Percentiles rank a stretch among this genome's conserved stretches.
phyloP scores from a whole-genome alignment of 2,888 invertebrate species.

The Cephus rjabovi region DNA sequence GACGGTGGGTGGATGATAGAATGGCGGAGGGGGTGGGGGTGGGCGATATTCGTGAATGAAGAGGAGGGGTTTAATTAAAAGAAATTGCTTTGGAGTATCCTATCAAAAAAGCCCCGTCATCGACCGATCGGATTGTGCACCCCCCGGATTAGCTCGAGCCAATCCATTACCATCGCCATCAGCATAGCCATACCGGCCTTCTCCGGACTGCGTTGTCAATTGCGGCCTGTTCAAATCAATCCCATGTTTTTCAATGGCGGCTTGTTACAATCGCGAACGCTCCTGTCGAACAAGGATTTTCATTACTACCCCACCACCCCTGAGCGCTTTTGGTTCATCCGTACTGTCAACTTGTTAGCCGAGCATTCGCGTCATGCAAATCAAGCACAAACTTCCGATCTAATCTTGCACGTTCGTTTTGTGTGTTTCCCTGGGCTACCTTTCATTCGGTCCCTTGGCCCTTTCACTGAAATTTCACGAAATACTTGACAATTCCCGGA shows the following conservation, averaged over 20 bases:
- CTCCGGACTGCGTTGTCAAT: not conserved
- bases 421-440: not conserved
- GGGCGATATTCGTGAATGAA: not conserved
- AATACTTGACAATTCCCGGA: not conserved
- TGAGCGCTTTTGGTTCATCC: not conserved
- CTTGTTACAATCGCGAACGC: not conserved
- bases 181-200: not conserved
- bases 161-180: slow-evolving; percentile 3
- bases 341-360: not conserved
- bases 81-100: slow-evolving; percentile 1
- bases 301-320: not conserved
- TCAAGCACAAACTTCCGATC: not conserved
- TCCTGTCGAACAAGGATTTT: not conserved
- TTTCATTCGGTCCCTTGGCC: not conserved
- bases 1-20: not conserved
- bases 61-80: slow-evolving; percentile 5
- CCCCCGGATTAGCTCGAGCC: slow-evolving; percentile 1
- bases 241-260: not conserved
- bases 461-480: not conserved
- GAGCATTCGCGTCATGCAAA: not conserved
- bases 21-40: not conserved
- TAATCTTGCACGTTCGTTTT: not conserved
- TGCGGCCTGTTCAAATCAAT: not conserved
- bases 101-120: not conserved
- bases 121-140: not conserved